These are phyloP conservation scores for Caenorhabditis latens DNA, from an alignment of 1,140 invertebrate species.

Conservation along the genomic window DNA sequence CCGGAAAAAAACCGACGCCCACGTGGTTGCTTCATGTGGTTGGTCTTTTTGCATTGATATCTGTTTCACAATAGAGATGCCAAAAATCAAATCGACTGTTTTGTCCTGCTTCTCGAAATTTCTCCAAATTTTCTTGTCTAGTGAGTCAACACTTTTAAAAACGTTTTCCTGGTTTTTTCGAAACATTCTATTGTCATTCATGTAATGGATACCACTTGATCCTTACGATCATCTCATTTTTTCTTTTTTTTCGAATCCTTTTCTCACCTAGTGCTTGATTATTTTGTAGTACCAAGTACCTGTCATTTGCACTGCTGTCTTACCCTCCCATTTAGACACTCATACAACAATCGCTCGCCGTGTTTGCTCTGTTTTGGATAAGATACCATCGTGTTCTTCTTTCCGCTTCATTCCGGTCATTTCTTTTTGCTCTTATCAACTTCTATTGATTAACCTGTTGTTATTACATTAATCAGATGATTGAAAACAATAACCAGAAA, in stretches of 20 bases:
- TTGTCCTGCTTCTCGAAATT: not conserved
- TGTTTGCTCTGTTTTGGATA: constrained; percentile 36
- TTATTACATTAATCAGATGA: too few relatives aligned
- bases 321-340: not conserved
- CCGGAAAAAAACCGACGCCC: not conserved
- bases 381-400: not conserved
- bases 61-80: not conserved
- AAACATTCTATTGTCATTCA: not conserved
- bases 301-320: constrained; percentile 44
- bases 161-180: not conserved
- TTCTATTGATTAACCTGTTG: not conserved
- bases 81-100: not conserved
- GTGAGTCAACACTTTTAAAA: not conserved
- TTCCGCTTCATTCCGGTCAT: not conserved
- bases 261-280: constrained; percentile 44
- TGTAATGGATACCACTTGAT: constrained; percentile 16
- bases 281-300: constrained; percentile 24
- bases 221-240: not conserved
- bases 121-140: not conserved
- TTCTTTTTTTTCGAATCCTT: constrained; percentile 6
- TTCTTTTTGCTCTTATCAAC: not conserved
- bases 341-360: not conserved
- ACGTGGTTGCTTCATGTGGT: not conserved
- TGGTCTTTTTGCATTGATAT: not conserved
- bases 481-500: too few relatives aligned